Evolutionary conservation across 2,888 invertebrate genomes (phyloP), one percentile per base, ranked within the genome.

Genomic region (Netelia inedita): DNA sequence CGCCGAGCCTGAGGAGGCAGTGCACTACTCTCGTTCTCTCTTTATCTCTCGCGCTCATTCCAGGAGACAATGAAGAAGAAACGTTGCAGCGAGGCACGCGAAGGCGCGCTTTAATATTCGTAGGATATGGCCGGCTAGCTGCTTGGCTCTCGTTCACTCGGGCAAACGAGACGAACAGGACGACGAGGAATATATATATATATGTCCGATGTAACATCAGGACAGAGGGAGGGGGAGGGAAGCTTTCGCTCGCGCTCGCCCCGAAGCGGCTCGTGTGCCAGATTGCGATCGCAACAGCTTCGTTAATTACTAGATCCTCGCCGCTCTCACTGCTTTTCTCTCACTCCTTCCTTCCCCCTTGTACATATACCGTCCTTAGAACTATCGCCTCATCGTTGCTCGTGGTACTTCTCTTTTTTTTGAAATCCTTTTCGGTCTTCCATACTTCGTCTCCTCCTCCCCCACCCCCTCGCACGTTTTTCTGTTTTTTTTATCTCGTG

Each of bases 231-330:
- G 41, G 57, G n/a, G 68, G 50, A 72, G 65, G 53, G 10, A 11
- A 72, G 79, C 65, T 61, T 79, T 85, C 6, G 35, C 79, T 75
- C 79, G 75, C 80, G 90, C 91, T 35, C 35, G 35, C 35, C 35
- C 89, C 71, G 88, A 73, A 88, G 92, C 91, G 86, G 86, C 88
- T 88, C 89, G 90, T 89, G 90, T 88, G 87, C 90, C 88, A 91
- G 91, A 92, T 92, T 90, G 90, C 88, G 87, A 91, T 92, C 90
- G 87, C 92, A 91, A 91, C 89, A 90, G 91, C 90, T 91, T 90
- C 91, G 92, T 92, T 92, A 92, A 92, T 92, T 91, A 91, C 91
- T 89, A 88, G 91, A 90, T 88, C 88, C 88, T 88, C 86, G 88
- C 86, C 86, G 80, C 78, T 76, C 79, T 81, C 82, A 76, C 46